Evolutionary conservation across 2,888 invertebrate genomes (phyloP).

Genomic region (Melanophora roralis): DNA sequence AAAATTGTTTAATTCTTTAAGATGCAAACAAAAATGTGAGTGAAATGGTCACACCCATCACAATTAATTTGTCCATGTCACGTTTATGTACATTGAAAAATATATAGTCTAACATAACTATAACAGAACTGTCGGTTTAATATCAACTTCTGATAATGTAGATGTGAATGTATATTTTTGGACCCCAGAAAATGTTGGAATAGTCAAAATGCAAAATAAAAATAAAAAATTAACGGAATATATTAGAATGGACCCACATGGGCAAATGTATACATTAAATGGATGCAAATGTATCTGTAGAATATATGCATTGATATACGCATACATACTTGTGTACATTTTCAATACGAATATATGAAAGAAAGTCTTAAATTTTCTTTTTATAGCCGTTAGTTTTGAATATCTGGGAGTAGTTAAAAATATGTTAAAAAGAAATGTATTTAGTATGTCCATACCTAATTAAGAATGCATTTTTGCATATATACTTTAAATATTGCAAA

Average conservation of each 20-base stretch:
- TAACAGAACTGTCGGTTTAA: too few relatives aligned
- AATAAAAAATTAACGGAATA: constrained; percentile 42
- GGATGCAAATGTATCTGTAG: not conserved
- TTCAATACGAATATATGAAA: not conserved
- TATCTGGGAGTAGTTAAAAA: not conserved
- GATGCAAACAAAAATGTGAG: too few relatives aligned
- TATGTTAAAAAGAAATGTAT: not conserved
- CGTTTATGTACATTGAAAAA: too few relatives aligned
- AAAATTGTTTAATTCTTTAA: too few relatives aligned
- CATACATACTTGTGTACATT: not conserved
- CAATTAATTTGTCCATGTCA: too few relatives aligned
- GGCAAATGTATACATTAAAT: too few relatives aligned
- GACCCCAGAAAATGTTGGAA: constrained; percentile 43
- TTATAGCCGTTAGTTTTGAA: not conserved
- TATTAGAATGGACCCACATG: constrained; percentile 20
- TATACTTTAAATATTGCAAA: too few relatives aligned
- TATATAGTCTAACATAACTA: too few relatives aligned
- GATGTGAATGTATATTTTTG: not conserved
- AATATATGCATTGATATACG: not conserved
- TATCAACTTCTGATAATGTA: too few relatives aligned
- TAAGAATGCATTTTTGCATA: not conserved
- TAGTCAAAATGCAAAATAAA: constrained; percentile 6
- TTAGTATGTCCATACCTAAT: not conserved
- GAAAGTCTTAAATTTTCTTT: not conserved
- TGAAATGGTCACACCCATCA: too few relatives aligned